These are phyloP conservation scores for Bombus superbus DNA, from an alignment of 1,140 invertebrate species.

Conservation along the genomic window DNA sequence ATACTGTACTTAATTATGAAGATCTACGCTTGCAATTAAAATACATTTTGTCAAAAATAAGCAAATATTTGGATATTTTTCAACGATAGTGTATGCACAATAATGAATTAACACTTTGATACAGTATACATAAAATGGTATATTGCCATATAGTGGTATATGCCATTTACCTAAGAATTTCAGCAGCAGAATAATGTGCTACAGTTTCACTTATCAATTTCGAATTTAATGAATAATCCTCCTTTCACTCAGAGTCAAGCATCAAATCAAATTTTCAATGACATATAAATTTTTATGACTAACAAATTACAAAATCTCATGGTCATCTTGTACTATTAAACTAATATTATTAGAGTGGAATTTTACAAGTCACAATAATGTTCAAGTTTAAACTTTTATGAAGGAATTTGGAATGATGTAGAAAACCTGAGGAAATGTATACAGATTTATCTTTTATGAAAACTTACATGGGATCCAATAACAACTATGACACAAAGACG, in stretches of 20 bases:
- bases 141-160: background rate
- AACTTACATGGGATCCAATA: no score
- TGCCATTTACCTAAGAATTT: background rate
- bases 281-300: background rate
- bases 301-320: background rate
- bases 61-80: background rate
- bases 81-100: background rate
- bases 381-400: background rate
- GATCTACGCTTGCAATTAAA: no score
- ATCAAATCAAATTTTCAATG: background rate
- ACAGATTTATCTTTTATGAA: no score
- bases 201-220: background rate
- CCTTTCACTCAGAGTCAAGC: background rate
- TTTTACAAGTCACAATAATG: background rate
- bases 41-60: background rate
- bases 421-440: background rate
- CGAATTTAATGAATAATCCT: background rate
- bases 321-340: background rate
- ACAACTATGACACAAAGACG: no score
- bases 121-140: background rate
- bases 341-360: background rate
- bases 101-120: background rate
- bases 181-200: background rate
- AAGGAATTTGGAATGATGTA: background rate
- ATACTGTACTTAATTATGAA: no score